phyloP scores from a whole-genome alignment of 2,888 invertebrate species.

The Tipula lateralis region DNA sequence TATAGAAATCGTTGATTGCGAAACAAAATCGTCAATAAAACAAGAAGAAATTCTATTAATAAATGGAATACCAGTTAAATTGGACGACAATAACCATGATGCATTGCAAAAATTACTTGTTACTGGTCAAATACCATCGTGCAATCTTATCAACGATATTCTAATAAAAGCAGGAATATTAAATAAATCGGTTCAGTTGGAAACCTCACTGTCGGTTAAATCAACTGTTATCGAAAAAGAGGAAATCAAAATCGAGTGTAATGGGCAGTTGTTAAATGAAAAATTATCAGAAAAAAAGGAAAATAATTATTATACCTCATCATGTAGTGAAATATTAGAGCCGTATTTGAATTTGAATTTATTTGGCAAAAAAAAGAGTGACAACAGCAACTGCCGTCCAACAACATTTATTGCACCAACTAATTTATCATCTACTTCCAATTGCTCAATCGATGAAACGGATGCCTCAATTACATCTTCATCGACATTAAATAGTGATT shows the following conservation, averaged over 20 bases:
- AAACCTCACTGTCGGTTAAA: slow-evolving; percentile 66
- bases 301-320: slow-evolving; percentile 63
- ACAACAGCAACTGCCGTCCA: neutral
- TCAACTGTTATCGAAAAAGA: slow-evolving; percentile 66
- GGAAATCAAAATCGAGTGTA: slow-evolving; percentile 63
- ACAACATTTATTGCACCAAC: slow-evolving; percentile 27
- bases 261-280: slow-evolving; percentile 65
- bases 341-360: slow-evolving; percentile 44
- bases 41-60: slow-evolving; percentile 67
- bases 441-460: neutral
- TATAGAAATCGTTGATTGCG: slow-evolving; percentile 66
- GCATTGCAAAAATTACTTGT: slow-evolving; percentile 64
- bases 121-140: slow-evolving; percentile 65
- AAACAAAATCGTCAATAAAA: slow-evolving; percentile 64
- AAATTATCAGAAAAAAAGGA: slow-evolving; percentile 65
- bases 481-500: neutral
- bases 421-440: slow-evolving; percentile 27
- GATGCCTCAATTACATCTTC: neutral
- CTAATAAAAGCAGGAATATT: slow-evolving; percentile 61
- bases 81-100: slow-evolving; percentile 63
- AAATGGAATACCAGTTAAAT: slow-evolving; percentile 63
- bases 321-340: slow-evolving; percentile 63
- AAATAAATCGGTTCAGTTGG: slow-evolving; percentile 63
- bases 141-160: slow-evolving; percentile 64
- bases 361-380: neutral